Evolutionary conservation across 2,797 vertebrate species (phyloP).

Genomic region (Peromyscus melanophrys): DNA sequence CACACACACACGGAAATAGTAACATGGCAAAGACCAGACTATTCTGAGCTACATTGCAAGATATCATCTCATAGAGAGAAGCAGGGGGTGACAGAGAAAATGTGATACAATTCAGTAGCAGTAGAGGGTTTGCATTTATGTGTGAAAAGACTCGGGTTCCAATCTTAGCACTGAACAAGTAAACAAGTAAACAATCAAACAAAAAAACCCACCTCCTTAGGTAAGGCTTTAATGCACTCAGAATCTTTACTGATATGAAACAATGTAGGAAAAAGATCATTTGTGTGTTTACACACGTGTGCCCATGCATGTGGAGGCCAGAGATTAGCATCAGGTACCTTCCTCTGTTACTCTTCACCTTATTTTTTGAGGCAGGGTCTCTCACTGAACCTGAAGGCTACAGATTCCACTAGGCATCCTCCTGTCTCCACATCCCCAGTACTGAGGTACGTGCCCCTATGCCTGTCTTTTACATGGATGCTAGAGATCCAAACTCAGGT

Average conservation of each 20-base stretch:
- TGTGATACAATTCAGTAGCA: too few relatives aligned
- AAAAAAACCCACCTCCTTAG: neutral
- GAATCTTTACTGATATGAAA: neutral
- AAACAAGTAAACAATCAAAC: neutral
- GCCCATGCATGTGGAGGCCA: neutral
- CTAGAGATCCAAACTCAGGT: neutral
- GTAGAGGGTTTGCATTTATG: neutral
- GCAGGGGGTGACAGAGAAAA: too few relatives aligned
- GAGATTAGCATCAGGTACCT: neutral
- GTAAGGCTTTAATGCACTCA: neutral
- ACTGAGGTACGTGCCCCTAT: neutral
- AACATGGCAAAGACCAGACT: neutral
- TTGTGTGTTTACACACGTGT: neutral
- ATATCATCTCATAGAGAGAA: neutral
- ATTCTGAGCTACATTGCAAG: neutral
- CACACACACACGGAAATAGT: neutral
- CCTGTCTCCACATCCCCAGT: neutral
- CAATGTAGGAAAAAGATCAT: neutral
- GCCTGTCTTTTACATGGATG: neutral
- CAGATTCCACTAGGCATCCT: neutral
- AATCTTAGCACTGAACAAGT: neutral
- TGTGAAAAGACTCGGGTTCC: neutral
- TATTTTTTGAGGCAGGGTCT: neutral
- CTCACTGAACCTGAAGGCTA: neutral
- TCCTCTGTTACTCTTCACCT: neutral